Conservation (phyloP, 2,888 invertebrate genomes). For the Neuroscelio doddi region DNA sequence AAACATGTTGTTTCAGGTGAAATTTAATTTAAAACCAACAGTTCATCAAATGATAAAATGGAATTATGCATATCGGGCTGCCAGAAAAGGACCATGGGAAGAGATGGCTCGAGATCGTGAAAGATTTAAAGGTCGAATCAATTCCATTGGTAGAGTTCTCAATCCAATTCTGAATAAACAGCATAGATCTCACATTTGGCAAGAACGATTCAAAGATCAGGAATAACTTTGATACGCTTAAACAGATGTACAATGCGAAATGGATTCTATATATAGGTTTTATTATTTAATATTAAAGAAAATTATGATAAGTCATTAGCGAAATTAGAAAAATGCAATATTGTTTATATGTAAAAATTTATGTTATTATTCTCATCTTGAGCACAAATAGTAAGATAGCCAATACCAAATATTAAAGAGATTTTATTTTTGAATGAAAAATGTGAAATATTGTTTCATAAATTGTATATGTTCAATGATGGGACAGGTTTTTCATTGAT, state of each 20-base stretch:
- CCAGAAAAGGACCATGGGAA: constrained; percentile 76
- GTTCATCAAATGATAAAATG: constrained; percentile 74
- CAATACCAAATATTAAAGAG: neutral
- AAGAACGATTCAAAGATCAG: constrained; percentile 66
- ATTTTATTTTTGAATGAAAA: neutral
- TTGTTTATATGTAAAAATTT: neutral
- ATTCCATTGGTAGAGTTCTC: constrained; percentile 65
- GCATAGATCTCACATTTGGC: constrained; percentile 72
- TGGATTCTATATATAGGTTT: neutral
- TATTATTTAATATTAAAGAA: neutral
- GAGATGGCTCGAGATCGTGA: constrained; percentile 73
- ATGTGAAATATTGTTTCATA: too few species aligned
- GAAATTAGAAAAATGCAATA: neutral
- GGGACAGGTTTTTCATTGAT: too few species aligned
- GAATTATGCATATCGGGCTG: constrained; percentile 75
- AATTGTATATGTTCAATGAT: too few species aligned
- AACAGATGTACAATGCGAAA: neutral
- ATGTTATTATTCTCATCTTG: neutral
- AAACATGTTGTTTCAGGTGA: constrained; percentile 70
- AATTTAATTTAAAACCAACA: constrained; percentile 71
- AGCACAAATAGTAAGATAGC: too few species aligned
- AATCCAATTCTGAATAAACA: constrained; percentile 69
- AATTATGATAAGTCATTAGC: neutral
- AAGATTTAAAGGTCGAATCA: constrained; percentile 73
- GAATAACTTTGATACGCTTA: constrained; percentile 23